Percentiles rank a stretch among this genome's conserved stretches.
These are phyloP conservation scores for Meteorus cinctellus DNA, from an alignment of 2,888 invertebrate genomes.

Conservation along the genomic window DNA sequence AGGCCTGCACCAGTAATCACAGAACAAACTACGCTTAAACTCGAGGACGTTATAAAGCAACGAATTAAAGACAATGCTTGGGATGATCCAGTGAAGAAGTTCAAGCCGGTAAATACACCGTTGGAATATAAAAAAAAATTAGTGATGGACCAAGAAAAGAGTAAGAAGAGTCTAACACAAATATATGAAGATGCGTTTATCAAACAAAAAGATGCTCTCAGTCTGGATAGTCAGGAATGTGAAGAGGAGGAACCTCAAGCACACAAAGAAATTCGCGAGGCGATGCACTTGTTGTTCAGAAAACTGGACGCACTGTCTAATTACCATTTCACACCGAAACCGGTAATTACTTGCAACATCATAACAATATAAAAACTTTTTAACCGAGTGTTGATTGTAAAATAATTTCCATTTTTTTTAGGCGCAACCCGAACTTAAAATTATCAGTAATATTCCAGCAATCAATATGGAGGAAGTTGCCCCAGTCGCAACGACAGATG, in stretches of 20 bases:
- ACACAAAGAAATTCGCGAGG: slow-evolving; percentile 84
- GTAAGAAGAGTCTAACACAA: slow-evolving; percentile 93
- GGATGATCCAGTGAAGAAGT: slow-evolving; percentile 94
- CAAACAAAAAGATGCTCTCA: slow-evolving; percentile 78
- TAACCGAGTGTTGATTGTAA: not conserved
- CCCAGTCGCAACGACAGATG: slow-evolving; percentile 90
- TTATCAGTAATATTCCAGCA: slow-evolving; percentile 92
- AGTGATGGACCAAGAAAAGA: slow-evolving; percentile 93
- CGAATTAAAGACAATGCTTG: slow-evolving; percentile 94
- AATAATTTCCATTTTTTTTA: slow-evolving; percentile 61
- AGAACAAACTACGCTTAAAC: slow-evolving; percentile 87
- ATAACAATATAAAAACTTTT: slow-evolving; percentile 6
- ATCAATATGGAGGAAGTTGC: slow-evolving; percentile 97
- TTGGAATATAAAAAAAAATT: slow-evolving; percentile 90
- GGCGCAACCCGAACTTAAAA: slow-evolving; percentile 90
- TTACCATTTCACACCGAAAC: slow-evolving; percentile 94
- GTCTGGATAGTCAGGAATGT: slow-evolving; percentile 76
- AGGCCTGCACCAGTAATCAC: slow-evolving; percentile 94
- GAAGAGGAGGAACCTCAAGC: slow-evolving; percentile 82
- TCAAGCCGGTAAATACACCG: slow-evolving; percentile 87
- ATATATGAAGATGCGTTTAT: slow-evolving; percentile 94
- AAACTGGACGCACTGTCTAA: slow-evolving; percentile 95
- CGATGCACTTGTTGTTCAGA: slow-evolving; percentile 84
- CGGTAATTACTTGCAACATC: slow-evolving; percentile 71
- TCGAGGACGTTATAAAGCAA: slow-evolving; percentile 94